A percentile compares a stretch with the other conserved stretches of the same genome.
These are phyloP conservation scores for Hymenochirus boettgeri DNA, from an alignment of 2,113 vertebrate genomes.

Conservation along the genomic window DNA sequence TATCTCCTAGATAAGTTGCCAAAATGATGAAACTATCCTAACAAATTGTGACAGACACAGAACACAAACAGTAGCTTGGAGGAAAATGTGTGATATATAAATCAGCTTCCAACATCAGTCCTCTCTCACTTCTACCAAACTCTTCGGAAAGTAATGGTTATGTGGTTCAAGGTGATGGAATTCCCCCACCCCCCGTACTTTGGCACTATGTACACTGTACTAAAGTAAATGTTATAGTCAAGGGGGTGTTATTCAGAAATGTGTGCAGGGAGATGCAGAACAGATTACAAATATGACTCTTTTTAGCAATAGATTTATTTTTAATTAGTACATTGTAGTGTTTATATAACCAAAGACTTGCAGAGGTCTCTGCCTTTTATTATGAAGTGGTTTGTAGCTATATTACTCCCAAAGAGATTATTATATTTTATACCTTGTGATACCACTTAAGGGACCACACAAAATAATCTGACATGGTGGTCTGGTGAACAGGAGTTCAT, in stretches of 20 bases:
- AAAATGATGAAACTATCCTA: no score
- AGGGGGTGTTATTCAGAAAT: constrained; percentile 56
- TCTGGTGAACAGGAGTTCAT: neutral
- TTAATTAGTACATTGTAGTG: constrained; percentile 1
- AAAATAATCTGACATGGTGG: neutral
- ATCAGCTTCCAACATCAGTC: no score
- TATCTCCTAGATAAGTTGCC: no score
- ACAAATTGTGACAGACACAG: no score
- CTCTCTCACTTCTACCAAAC: no score
- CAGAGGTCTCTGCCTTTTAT: neutral
- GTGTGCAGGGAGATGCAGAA: neutral
- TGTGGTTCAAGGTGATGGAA: no score
- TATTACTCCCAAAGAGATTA: constrained; percentile 5
- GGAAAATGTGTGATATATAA: no score
- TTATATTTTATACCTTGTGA: neutral
- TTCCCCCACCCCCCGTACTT: no score
- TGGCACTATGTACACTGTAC: neutral
- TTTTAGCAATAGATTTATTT: constrained; percentile 5
- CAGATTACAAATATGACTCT: neutral
- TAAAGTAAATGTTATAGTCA: constrained; percentile 45
- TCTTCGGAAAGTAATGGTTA: no score
- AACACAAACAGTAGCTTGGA: no score
- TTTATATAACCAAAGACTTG: neutral
- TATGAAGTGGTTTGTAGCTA: constrained; percentile 5
- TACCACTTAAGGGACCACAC: neutral